A percentile compares a stretch with the other conserved stretches of the same genome.
phyloP scores from a whole-genome alignment of 2,797 vertebrate species.

The Orientallactaga sibirica region DNA sequence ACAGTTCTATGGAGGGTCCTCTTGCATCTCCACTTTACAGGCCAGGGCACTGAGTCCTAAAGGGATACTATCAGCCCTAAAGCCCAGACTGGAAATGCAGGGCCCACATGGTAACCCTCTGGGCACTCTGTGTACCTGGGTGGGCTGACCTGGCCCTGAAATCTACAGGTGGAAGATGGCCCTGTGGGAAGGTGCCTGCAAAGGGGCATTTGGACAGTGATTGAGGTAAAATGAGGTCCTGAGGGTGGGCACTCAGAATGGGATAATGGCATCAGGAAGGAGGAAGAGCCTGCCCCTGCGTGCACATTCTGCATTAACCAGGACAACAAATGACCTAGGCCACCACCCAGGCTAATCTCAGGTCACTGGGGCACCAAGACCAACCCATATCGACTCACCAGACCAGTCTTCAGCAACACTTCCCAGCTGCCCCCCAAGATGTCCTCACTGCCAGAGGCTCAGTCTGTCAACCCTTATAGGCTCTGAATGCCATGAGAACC shows the following conservation, averaged over 20 bases:
- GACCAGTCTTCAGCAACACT: no score
- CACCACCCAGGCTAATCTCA: neutral
- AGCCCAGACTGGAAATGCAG: neutral
- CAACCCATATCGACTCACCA: fast-evolving
- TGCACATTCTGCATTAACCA: no score
- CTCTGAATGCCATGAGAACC: neutral
- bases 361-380: no score
- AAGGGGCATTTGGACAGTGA: no score
- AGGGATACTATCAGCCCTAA: neutral
- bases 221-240: no score
- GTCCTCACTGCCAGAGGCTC: neutral
- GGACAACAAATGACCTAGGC: no score
- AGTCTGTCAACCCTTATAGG: neutral
- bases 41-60: no score
- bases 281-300: neutral
- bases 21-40: neutral
- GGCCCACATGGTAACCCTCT: no score
- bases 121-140: no score
- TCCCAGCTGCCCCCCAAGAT: no score
- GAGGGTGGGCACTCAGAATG: neutral
- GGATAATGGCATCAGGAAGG: neutral
- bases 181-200: neutral
- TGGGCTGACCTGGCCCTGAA: neutral
- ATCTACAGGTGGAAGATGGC: no score
- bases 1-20: neutral